These are phyloP conservation scores for Diloba caeruleocephala DNA, from an alignment of 2,888 invertebrate genomes.

Conservation along the genomic window DNA sequence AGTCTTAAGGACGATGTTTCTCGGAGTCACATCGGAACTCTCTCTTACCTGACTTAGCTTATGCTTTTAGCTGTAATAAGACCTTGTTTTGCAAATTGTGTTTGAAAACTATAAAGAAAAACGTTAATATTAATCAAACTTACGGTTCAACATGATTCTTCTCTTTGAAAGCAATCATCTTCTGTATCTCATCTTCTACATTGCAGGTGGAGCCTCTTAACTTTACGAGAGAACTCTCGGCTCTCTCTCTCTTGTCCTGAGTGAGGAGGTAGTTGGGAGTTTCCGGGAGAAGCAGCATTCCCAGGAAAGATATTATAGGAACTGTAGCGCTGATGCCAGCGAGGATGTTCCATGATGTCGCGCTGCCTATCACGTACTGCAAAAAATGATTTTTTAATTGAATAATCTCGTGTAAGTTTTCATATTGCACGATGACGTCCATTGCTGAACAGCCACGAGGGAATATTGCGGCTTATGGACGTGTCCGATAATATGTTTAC, in stretches of 20 bases:
- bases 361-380: conserved; percentile 90
- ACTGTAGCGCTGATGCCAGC: conserved; percentile 90
- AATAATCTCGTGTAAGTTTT: background rate
- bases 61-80: too few relatives aligned
- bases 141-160: conserved; percentile 90
- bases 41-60: too few relatives aligned
- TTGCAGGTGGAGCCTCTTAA: conserved; percentile 90
- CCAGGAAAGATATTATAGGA: conserved; percentile 89
- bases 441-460: too few relatives aligned
- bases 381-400: conserved; percentile 49
- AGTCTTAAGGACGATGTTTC: too few relatives aligned
- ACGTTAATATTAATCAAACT: conserved; percentile 49
- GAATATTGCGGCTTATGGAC: too few relatives aligned
- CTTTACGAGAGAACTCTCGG: conserved; percentile 88
- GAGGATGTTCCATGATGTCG: conserved; percentile 90
- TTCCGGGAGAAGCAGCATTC: conserved; percentile 91
- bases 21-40: too few relatives aligned
- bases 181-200: conserved; percentile 90
- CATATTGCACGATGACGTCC: too few relatives aligned
- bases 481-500: too few relatives aligned
- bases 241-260: conserved; percentile 89
- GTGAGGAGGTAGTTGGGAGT: conserved; percentile 92
- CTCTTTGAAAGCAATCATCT: conserved; percentile 89
- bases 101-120: background rate
- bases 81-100: too few relatives aligned